Conservation (phyloP, 2,888 invertebrate genomes). For the Perizoma flavofasciatum region DNA sequence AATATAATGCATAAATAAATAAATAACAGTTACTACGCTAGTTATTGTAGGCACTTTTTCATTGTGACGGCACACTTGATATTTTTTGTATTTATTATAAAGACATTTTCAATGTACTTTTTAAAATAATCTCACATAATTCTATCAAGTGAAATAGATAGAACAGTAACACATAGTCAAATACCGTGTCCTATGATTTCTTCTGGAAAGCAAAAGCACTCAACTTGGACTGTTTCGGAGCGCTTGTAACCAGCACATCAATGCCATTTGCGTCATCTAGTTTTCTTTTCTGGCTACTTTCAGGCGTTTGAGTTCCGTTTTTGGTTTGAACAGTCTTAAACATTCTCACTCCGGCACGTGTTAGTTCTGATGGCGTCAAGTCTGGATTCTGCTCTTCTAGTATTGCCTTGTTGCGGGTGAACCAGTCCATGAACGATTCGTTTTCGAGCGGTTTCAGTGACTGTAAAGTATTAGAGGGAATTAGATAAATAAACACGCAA, state of each 20-base stretch:
- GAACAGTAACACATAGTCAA: no score
- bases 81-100: no score
- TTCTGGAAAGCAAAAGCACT: conserved; percentile 78
- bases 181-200: conserved; percentile 44
- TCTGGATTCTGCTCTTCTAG: conserved; percentile 84
- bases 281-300: conserved; percentile 65
- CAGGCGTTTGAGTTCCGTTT: conserved; percentile 34
- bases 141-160: no score
- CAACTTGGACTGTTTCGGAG: conserved; percentile 77
- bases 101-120: no score
- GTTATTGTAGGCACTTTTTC: no score
- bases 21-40: no score
- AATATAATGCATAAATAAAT: no score
- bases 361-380: conserved; percentile 79
- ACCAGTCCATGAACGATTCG: conserved; percentile 86
- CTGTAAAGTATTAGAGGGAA: conserved; percentile 43
- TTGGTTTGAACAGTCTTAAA: conserved; percentile 74
- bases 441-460: conserved; percentile 62
- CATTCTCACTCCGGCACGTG: conserved; percentile 79
- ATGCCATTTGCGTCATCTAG: conserved; percentile 55
- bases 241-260: conserved; percentile 52
- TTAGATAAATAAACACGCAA: no score
- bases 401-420: conserved; percentile 79
- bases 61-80: no score
- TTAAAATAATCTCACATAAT: no score